These are phyloP conservation scores for Drosophila nikananu DNA, from an alignment of 1,140 invertebrate species.

Conservation along the genomic window DNA sequence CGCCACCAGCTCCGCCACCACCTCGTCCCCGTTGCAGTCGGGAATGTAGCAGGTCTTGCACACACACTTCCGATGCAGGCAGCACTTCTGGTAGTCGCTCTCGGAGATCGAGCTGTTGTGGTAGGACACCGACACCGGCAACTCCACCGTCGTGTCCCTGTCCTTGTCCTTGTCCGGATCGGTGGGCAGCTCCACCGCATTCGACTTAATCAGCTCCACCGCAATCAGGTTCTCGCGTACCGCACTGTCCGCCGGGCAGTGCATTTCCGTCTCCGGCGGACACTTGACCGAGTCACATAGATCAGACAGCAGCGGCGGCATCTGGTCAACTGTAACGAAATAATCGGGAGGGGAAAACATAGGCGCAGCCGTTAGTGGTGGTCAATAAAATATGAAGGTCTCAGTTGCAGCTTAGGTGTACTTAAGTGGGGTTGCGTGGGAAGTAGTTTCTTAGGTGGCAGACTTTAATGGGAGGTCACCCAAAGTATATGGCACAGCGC, in stretches of 20 bases:
- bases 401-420: slow-evolving; percentile 45
- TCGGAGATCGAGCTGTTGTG: slow-evolving; percentile 52
- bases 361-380: slow-evolving; percentile 26
- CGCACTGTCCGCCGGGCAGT: slow-evolving; percentile 74
- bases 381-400: slow-evolving; percentile 46
- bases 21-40: slow-evolving; percentile 57
- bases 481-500: slow-evolving; percentile 1
- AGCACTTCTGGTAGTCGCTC: slow-evolving; percentile 63
- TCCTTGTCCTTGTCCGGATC: slow-evolving; percentile 7
- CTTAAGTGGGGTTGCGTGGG: slow-evolving; percentile 9
- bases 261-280: slow-evolving; percentile 71
- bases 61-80: slow-evolving; percentile 70
- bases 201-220: slow-evolving; percentile 55
- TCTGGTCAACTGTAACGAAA: slow-evolving; percentile 52
- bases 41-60: slow-evolving; percentile 78
- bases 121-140: slow-evolving; percentile 13
- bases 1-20: slow-evolving; percentile 64
- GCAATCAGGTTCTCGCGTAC: slow-evolving; percentile 59
- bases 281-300: slow-evolving; percentile 68
- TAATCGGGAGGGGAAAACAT: slow-evolving; percentile 4
- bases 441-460: neutral
- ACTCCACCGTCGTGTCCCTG: neutral
- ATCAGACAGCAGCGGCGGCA: slow-evolving; percentile 45
- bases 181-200: slow-evolving; percentile 37
- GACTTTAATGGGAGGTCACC: slow-evolving; percentile 20